Evolutionary conservation across 2,113 vertebrate genomes (phyloP), one percentile per base, ranked within the genome.

Genomic region (Saccopteryx leptura): DNA sequence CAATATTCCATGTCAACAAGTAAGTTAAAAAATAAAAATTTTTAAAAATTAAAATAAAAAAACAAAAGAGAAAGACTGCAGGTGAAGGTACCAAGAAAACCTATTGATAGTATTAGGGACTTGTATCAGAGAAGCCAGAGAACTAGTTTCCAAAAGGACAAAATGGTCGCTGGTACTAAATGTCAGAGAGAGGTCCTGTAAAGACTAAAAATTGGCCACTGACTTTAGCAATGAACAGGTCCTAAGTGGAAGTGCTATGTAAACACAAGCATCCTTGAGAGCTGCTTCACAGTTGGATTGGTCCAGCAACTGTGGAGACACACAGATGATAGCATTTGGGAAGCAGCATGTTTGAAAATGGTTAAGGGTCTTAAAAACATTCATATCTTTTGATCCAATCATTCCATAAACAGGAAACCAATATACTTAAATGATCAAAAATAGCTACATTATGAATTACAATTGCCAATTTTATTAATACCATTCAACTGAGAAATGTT

Each of bases 351-450:
- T 84, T 72, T 74, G 21, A 88, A 93, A 84, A 84, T 72, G 63
- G 76, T 81, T 80, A 86, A 60, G 14, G 10, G 3, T 84, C 71
- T 88, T 72, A 39, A 90, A 90, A 86, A 76, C 4, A 76, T 69
- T 88, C 39, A 1, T 81, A 56, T 66, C 18, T 88, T 95, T 83
- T 69, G 50, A 93, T 60, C 50, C 17, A 66, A 10, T 75, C 68
- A 95, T 79, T 68, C 52, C 31, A 75, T 48, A 28, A 87, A 72
- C 24, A 91, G 18, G 12, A 95, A 93, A 68, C 21, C 46, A 71
- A 68, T 50, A 46, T 91, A 88, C 26, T 85, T 58, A 93, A 71
- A 90, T 72, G 28, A 96, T 31, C 39, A 52, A 95, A 85, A 96
- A 81, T 54, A 75, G 48, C 46, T 63, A 90, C 31, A 71, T 72